Base-by-base conservation (phyloP, 2,113 vertebrate species). In the Clarias macrocephalus region DNA sequence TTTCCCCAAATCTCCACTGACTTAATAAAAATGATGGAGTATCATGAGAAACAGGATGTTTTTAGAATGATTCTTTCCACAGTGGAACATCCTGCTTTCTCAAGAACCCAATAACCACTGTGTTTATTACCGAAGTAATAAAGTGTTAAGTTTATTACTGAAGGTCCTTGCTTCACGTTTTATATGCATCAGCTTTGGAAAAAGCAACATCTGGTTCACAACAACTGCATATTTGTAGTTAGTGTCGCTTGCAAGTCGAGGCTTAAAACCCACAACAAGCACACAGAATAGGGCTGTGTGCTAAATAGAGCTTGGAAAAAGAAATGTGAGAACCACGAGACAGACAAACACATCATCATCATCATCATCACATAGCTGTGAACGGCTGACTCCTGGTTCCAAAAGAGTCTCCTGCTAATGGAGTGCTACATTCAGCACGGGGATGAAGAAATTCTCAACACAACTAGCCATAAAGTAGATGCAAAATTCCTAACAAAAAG, bases 401-500 rank as follows among this genome's bases (percentile, higher is more conserved):
- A 90, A 81, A 88, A 80, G 21, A 6, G 37, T 76, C 82, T 87
- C 37, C 23, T 85, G 76, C 33, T 76, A 89, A 63, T 85, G 88
- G 76, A 85, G 80, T 62, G 80, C n/a, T 37, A 82, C 70, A 75
- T 87, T 82, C 80, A 28, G 65, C 25, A 59, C 48, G 9, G 33
- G 30, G 54, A 48, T 65, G 86, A 54, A 54, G 10, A 80, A 9
- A 75, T 63, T 76, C 56, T 59, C 80, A 60, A 63, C 80, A 75
- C 80, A 75, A 72, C 19, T 23, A 5, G 48, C 5, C 65, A 70
- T n/a, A 65, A 54, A 52, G 54, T 56, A 72, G 19, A 72, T 25
- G n/a, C 48, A 54, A 52, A 68, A 8, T 30, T 59, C 63, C 23
- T 3, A 33, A 37, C 66, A 72, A 59, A 54, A 63, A 80, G 54